phyloP scores from a whole-genome alignment of 2,113 vertebrate genomes.

The Mustelus asterias region DNA sequence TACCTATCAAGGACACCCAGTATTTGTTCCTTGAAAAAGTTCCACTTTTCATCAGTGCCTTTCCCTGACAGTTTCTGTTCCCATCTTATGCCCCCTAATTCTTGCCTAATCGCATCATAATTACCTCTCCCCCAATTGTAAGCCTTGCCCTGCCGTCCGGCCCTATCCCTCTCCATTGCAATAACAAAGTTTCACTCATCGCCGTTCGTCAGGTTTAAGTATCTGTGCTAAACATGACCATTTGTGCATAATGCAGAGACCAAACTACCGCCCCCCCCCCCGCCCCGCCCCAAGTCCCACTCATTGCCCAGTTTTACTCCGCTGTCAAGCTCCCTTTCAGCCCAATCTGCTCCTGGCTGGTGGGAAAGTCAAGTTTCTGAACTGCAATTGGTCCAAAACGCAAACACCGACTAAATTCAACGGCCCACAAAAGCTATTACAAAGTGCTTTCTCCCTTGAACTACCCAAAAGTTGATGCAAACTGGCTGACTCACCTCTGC shows the following conservation, averaged over 20 bases:
- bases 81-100: no score
- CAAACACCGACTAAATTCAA: no score
- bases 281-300: background rate
- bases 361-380: background rate
- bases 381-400: background rate
- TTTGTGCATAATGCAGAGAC: background rate
- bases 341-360: background rate
- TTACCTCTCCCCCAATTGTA: no score
- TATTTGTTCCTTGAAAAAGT: no score
- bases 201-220: background rate
- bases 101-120: no score
- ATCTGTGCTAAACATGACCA: background rate
- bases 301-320: background rate
- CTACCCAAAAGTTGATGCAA: background rate
- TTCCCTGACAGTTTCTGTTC: no score
- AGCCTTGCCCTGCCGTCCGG: no score
- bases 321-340: background rate
- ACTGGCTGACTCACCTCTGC: slow-evolving; percentile 69
- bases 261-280: background rate
- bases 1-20: no score
- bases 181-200: background rate
- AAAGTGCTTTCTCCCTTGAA: background rate
- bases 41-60: no score
- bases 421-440: background rate
- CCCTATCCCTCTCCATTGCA: no score